Conservation (phyloP, 2,888 invertebrate species). For the Aporophyla lueneburgensis region DNA sequence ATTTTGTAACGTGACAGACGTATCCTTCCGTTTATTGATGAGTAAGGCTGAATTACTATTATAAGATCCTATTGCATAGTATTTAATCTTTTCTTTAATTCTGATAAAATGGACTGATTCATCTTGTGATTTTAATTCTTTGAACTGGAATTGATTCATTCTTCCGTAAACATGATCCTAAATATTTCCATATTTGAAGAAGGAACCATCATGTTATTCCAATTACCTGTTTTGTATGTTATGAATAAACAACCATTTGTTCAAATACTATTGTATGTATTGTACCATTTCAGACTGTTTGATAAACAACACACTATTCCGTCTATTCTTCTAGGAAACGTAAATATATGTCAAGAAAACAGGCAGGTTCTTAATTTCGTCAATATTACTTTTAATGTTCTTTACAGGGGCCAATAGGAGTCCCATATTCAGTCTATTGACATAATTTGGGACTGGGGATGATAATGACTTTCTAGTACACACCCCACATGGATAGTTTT, state of each 20-base stretch:
- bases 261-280: background rate
- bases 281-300: constrained; percentile 11
- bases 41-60: constrained; percentile 59
- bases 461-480: no score
- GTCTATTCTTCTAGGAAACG: background rate
- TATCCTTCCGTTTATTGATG: constrained; percentile 71
- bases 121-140: constrained; percentile 18
- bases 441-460: background rate
- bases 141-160: constrained; percentile 24
- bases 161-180: constrained; percentile 39
- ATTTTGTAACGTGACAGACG: constrained; percentile 59
- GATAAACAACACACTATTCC: background rate
- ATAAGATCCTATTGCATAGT: constrained; percentile 23
- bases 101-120: constrained; percentile 15
- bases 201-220: constrained; percentile 9
- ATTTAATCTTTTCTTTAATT: background rate
- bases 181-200: constrained; percentile 18
- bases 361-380: background rate
- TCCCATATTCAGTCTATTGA: background rate
- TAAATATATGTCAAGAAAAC: background rate
- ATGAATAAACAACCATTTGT: constrained; percentile 2
- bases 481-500: background rate
- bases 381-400: background rate
- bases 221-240: constrained; percentile 4
- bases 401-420: background rate